Evolutionary conservation across 2,888 invertebrate genomes (phyloP).

Genomic region (Ennomos quercinarius): DNA sequence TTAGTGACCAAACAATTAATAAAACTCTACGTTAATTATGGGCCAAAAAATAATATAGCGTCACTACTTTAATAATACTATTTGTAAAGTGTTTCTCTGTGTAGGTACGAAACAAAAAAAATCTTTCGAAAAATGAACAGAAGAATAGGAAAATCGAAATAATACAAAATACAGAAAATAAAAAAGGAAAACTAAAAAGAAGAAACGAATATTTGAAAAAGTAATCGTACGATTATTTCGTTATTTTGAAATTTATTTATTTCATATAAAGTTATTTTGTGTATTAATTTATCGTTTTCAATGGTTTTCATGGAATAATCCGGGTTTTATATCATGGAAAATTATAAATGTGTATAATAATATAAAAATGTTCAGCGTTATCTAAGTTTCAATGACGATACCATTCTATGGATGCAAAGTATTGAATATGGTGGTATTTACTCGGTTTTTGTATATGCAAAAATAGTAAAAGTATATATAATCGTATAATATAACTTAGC

Average conservation of each 20-base stretch:
- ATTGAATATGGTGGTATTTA: constrained; percentile 71
- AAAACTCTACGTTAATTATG: constrained; percentile 72
- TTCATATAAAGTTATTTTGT: constrained; percentile 40
- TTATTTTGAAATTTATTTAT: constrained; percentile 43
- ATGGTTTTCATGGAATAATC: constrained; percentile 53
- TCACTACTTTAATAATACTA: constrained; percentile 66
- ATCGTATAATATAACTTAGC: constrained; percentile 77
- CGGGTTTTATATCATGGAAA: constrained; percentile 71
- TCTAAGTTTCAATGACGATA: constrained; percentile 64
- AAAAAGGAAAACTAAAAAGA: constrained; percentile 55
- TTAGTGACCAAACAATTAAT: constrained; percentile 73
- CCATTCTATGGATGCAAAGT: constrained; percentile 73
- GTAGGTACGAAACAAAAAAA: constrained; percentile 76
- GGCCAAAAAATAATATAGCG: constrained; percentile 79
- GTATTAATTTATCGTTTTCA: constrained; percentile 47
- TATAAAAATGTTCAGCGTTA: constrained; percentile 65
- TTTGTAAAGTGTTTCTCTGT: constrained; percentile 85
- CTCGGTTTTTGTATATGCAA: constrained; percentile 78
- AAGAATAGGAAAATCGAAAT: constrained; percentile 75
- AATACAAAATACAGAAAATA: constrained; percentile 60
- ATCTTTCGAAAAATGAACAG: constrained; percentile 64
- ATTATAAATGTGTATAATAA: constrained; percentile 60
- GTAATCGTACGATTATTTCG: constrained; percentile 56
- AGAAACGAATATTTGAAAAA: constrained; percentile 47
- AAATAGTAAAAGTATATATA: constrained; percentile 78